Percentiles rank a stretch among this genome's conserved stretches.
These are phyloP conservation scores for Philaethria dido DNA, from an alignment of 2,888 invertebrate species.

Conservation along the genomic window DNA sequence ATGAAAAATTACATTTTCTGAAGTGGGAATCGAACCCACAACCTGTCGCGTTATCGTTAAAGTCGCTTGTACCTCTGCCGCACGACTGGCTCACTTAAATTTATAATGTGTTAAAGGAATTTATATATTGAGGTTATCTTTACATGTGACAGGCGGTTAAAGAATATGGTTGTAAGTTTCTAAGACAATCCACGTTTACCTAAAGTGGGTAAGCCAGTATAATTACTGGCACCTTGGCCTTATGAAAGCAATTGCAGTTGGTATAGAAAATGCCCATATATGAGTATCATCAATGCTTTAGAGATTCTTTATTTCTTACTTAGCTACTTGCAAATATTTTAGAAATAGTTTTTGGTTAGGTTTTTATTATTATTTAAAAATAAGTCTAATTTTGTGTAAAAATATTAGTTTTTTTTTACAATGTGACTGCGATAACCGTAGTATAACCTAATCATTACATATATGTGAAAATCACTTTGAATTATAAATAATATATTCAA, in stretches of 20 bases:
- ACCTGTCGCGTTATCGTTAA: too few relatives aligned
- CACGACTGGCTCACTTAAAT: constrained; percentile 26
- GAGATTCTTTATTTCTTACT: constrained; percentile 1
- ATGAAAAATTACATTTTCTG: too few relatives aligned
- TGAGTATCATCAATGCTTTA: constrained; percentile 1
- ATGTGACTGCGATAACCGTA: too few relatives aligned
- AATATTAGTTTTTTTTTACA: too few relatives aligned
- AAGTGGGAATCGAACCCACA: too few relatives aligned
- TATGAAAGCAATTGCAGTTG: constrained; percentile 11
- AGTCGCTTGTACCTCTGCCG: too few relatives aligned
- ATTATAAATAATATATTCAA: too few relatives aligned
- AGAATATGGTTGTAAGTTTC: constrained; percentile 34
- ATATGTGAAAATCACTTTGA: too few relatives aligned
- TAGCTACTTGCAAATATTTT: not conserved
- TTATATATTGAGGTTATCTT: constrained; percentile 46
- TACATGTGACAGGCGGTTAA: constrained; percentile 40
- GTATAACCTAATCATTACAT: too few relatives aligned
- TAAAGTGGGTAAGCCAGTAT: constrained; percentile 25
- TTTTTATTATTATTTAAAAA: not conserved
- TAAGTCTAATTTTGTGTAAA: too few relatives aligned
- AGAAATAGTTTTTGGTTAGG: not conserved
- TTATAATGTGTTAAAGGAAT: constrained; percentile 48
- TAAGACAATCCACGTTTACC: constrained; percentile 22
- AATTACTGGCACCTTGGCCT: constrained; percentile 25
- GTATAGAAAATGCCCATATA: constrained; percentile 15